A percentile compares a stretch with the other conserved stretches of the same genome.
Conservation (phyloP, 2,113 vertebrate species). For the Daboia siamensis region DNA sequence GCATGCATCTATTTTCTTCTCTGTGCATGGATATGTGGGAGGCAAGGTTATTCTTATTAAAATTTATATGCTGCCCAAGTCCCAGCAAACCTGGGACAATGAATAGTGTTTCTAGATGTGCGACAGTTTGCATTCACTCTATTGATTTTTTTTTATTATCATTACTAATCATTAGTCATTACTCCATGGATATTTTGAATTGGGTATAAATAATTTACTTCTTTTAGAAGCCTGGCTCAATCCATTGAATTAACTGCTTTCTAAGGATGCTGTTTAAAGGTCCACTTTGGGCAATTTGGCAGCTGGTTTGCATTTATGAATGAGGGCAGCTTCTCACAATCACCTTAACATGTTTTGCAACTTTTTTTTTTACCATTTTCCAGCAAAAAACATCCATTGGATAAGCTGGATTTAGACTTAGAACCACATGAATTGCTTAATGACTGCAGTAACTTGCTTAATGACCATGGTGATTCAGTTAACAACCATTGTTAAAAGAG, state of each 20-base stretch:
- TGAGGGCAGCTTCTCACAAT: neutral
- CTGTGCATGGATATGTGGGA: neutral
- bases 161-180: neutral
- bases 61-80: neutral
- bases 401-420: neutral
- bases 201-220: neutral
- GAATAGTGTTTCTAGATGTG: neutral
- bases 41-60: neutral
- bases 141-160: neutral
- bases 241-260: neutral
- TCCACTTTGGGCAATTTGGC: neutral
- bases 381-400: neutral
- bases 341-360: neutral
- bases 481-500: neutral
- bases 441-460: neutral
- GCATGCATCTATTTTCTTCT: neutral
- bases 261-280: neutral
- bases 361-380: neutral
- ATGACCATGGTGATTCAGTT: no score
- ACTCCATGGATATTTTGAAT: neutral
- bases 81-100: neutral
- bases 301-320: neutral
- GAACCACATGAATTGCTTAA: neutral
- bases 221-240: neutral
- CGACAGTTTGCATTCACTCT: neutral